Percentiles rank a stretch among this genome's conserved stretches.
phyloP scores from a whole-genome alignment of 2,113 vertebrate species.

The Pionites leucogaster region DNA sequence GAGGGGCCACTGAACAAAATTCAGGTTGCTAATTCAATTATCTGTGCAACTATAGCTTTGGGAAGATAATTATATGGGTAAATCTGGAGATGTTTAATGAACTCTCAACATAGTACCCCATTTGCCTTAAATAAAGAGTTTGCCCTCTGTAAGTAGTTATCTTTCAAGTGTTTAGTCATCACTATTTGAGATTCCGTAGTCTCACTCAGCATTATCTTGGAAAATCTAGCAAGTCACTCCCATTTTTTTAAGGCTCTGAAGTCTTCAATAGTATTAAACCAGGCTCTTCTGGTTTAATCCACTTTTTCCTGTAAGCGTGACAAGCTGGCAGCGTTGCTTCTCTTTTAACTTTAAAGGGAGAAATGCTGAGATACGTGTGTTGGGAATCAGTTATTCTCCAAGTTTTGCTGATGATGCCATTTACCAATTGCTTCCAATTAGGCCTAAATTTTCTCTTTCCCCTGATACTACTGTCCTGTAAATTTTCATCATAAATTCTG shows the following conservation, averaged over 20 bases:
- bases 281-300: neutral
- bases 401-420: slow-evolving; percentile 21
- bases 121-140: neutral
- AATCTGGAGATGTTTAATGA: neutral
- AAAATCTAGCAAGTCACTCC: neutral
- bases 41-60: neutral
- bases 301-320: neutral
- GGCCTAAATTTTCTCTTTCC: neutral
- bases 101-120: neutral
- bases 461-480: neutral
- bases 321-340: neutral
- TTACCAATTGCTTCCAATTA: slow-evolving; percentile 40
- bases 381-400: neutral
- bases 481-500: slow-evolving; percentile 23
- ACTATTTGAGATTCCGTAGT: neutral
- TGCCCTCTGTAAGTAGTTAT: neutral
- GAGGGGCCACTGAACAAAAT: neutral
- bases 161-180: neutral
- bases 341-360: neutral
- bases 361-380: slow-evolving; percentile 1
- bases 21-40: neutral
- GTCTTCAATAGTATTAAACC: neutral
- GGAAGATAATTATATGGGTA: neutral
- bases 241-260: neutral
- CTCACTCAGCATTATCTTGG: neutral